A percentile compares a stretch with the other conserved stretches of the same genome.
Conservation (phyloP, 2,113 vertebrate species). For the Mellivora capensis region DNA sequence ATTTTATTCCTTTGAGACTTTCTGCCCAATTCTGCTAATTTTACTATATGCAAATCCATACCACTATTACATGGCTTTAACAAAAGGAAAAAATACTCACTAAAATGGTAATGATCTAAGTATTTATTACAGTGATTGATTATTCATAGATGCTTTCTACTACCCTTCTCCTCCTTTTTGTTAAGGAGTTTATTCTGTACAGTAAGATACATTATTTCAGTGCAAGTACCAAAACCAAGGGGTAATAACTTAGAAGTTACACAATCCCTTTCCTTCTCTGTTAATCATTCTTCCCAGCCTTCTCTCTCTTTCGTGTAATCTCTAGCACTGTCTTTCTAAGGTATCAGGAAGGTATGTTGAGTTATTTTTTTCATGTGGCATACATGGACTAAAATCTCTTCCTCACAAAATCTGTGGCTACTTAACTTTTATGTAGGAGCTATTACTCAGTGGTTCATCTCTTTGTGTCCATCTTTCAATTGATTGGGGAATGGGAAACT, state of each 20-base stretch:
- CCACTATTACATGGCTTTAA: background rate
- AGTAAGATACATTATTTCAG: background rate
- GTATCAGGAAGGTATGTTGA: background rate
- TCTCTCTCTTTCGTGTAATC: background rate
- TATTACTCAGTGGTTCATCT: background rate
- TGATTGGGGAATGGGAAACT: background rate
- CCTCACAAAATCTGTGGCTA: background rate
- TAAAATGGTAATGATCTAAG: background rate
- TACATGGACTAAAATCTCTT: background rate
- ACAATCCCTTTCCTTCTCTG: background rate
- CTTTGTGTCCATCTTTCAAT: background rate
- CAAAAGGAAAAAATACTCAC: background rate
- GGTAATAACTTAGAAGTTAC: background rate
- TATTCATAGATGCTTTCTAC: background rate
- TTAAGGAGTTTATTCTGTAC: background rate
- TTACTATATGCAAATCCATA: background rate
- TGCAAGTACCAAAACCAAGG: background rate
- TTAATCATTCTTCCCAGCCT: background rate
- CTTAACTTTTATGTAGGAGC: background rate
- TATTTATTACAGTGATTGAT: background rate
- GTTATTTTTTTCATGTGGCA: background rate
- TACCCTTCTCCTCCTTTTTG: background rate
- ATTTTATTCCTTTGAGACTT: constrained; percentile 3
- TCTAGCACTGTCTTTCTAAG: background rate
- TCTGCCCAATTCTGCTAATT: background rate